Evolutionary conservation across 1,140 invertebrate species (phyloP), one percentile per base, ranked within the genome.

Genomic region (Apis mellifera): DNA sequence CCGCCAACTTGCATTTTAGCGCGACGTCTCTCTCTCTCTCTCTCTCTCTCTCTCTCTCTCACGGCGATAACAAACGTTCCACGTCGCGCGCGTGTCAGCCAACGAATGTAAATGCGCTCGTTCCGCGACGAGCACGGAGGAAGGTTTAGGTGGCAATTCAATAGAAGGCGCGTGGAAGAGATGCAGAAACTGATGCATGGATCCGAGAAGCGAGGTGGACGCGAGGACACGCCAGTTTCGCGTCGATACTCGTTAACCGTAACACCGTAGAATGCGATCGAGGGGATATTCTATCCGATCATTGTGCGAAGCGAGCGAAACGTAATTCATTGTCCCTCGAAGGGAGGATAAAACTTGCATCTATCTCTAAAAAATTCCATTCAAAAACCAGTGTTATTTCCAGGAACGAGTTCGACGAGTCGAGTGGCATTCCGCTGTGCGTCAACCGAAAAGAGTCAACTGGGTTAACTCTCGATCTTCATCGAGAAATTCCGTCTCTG

Each of bases 191-290:
- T 32, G 73, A 84, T 70, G 73, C 68, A 82, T 50, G 69, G 50
- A 64, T 66, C 48, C 72, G 50, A 54, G 60, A 32, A 72, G 73
- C 71, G 21, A 26, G 12, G 26, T 72, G 75, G 87, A 88, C 86
- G 85, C 88, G 65, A 21, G 52, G 82, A 86, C 87, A 85, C 80
- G 88, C 87, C 90, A 90, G 87, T 85, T 86, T 83, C 82, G 89
- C 82, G 90, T 92, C 90, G 92, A 91, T 92, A 92, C 91, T 92
- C 90, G 92, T 93, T 93, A 91, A 91, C 89, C 87, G 80, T 89
- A 91, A 90, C 90, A 90, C 88, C 84, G 32, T 42, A 42, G 32
- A 42, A 84, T 83, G 83, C 73, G 70, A 65, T 84, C 89, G 82
- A 89, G 80, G 77, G 48, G 71, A n/a, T n/a, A n/a, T n/a, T n/a